Conservation (phyloP, 1,140 invertebrate genomes). For the Trichonephila clavipes region DNA sequence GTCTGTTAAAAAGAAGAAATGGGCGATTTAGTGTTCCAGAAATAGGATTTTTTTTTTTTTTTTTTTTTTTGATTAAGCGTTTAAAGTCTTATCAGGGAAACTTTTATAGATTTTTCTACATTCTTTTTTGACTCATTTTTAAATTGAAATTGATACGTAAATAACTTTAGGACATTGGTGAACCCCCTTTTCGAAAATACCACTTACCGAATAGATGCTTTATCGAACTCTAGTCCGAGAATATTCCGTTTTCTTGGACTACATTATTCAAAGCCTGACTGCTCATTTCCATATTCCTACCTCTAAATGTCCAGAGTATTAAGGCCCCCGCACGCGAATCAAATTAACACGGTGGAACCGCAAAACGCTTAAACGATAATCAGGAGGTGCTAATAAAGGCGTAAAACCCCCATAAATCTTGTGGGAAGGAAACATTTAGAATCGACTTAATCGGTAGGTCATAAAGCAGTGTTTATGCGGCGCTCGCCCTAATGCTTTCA, state of each 20-base stretch:
- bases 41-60: too few species aligned
- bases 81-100: too few species aligned
- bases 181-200: too few species aligned
- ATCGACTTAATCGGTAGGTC: constrained; percentile 68
- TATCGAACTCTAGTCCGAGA: not conserved
- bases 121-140: too few species aligned
- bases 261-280: constrained; percentile 12
- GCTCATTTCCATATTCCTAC: constrained; percentile 44
- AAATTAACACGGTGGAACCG: constrained; percentile 40
- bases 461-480: constrained; percentile 13
- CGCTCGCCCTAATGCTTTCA: constrained; percentile 51
- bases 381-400: constrained; percentile 54
- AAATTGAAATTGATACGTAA: too few species aligned
- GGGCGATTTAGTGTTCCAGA: too few species aligned
- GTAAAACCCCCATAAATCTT: constrained; percentile 75
- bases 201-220: not conserved
- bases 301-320: constrained; percentile 31
- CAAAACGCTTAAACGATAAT: constrained; percentile 64
- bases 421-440: constrained; percentile 72
- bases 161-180: too few species aligned
- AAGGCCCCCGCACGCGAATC: constrained; percentile 48
- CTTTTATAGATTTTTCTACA: too few species aligned
- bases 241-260: not conserved
- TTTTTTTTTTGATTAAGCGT: too few species aligned
- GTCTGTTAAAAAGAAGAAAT: too few species aligned